These are phyloP conservation scores for Carpatolechia fugitivella DNA, from an alignment of 2,888 invertebrate genomes.

Conservation along the genomic window DNA sequence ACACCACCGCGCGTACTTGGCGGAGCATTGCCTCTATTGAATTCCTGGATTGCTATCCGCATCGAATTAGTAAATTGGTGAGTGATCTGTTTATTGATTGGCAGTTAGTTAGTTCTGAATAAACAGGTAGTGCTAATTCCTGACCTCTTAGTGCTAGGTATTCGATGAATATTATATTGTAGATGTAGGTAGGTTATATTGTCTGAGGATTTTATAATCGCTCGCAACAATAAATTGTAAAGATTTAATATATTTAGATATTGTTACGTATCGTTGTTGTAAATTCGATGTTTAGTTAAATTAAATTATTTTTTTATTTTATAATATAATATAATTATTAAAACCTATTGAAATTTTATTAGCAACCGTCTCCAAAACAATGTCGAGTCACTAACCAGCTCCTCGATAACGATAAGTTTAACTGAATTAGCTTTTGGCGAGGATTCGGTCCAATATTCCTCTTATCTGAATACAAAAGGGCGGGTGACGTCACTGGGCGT, in stretches of 20 bases:
- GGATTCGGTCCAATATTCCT: not conserved
- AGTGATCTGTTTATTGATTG: too few relatives aligned
- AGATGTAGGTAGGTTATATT: too few relatives aligned
- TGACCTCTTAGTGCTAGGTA: not conserved
- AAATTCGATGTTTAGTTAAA: too few relatives aligned
- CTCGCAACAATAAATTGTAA: too few relatives aligned
- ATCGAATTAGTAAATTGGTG: too few relatives aligned
- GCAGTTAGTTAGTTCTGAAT: too few relatives aligned
- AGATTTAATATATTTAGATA: too few relatives aligned
- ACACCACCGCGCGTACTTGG: not conserved
- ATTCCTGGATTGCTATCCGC: not conserved
- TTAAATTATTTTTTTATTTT: too few relatives aligned
- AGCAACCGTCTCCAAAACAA: not conserved
- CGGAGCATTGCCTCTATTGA: not conserved
- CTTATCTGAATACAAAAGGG: not conserved
- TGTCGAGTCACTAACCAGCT: not conserved
- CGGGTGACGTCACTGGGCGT: not conserved
- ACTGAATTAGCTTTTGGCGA: constrained; percentile 2
- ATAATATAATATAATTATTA: not conserved
- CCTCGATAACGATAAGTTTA: not conserved
- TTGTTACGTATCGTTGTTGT: too few relatives aligned
- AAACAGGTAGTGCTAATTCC: too few relatives aligned
- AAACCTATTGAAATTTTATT: not conserved
- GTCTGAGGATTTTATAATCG: too few relatives aligned
- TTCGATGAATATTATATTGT: too few relatives aligned